Evolutionary conservation across 2,113 vertebrate genomes (phyloP).

Genomic region (Petaurus breviceps): DNA sequence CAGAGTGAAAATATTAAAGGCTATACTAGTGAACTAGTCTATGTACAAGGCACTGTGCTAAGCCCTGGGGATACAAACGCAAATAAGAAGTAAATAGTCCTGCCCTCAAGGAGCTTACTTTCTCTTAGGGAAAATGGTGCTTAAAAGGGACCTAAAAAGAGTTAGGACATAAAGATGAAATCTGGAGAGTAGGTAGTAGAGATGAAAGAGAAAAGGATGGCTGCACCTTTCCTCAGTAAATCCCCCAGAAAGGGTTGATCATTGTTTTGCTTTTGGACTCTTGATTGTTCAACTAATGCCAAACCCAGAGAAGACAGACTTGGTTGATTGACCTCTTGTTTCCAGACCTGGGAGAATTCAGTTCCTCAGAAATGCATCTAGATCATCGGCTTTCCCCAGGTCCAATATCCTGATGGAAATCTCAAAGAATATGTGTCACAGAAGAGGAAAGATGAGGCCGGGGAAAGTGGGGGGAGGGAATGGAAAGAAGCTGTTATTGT

Average conservation of each 20-base stretch:
- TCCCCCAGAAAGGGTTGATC: not conserved
- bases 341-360: not conserved
- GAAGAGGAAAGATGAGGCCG: not conserved
- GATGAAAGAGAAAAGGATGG: not conserved
- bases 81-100: not conserved
- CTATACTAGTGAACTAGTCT: not conserved
- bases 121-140: not conserved
- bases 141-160: not conserved
- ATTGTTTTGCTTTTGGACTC: accelerated
- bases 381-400: not conserved
- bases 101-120: not conserved
- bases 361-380: not conserved
- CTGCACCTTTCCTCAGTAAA: not conserved
- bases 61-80: not conserved
- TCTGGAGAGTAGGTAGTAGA: not conserved
- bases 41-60: not conserved
- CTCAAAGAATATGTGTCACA: not conserved
- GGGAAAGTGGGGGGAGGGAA: not conserved
- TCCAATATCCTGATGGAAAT: not conserved
- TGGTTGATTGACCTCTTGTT: not conserved
- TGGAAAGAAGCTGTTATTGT: not conserved
- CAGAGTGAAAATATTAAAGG: not conserved
- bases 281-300: too few species aligned
- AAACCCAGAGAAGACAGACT: not conserved
- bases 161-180: not conserved